Evolutionary conservation across 2,797 vertebrate genomes (phyloP).

Genomic region (Xyrichtys novacula): DNA sequence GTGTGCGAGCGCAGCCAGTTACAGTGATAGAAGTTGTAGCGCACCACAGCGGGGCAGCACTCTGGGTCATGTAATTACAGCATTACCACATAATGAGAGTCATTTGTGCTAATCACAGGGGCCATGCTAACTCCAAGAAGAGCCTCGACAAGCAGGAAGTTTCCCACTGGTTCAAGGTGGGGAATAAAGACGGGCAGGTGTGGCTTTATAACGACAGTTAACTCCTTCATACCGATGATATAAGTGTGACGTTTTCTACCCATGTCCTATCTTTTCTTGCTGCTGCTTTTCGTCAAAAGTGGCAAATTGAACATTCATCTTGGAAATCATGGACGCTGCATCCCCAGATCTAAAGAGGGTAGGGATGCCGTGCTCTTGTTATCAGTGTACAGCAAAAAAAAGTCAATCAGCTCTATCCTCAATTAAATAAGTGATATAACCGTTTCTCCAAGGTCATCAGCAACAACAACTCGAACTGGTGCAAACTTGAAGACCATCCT

Average conservation of each 20-base stretch:
- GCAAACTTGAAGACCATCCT: too few species aligned
- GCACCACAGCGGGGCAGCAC: constrained; percentile 26
- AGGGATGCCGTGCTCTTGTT: too few species aligned
- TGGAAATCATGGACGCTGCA: too few species aligned
- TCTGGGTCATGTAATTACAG: constrained; percentile 64
- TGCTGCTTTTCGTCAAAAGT: neutral
- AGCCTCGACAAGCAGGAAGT: constrained; percentile 28
- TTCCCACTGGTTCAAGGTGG: constrained; percentile 18
- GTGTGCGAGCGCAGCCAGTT: constrained; percentile 53
- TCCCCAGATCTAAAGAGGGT: too few species aligned
- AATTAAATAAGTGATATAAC: too few species aligned
- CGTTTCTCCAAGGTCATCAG: too few species aligned
- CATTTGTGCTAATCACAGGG: constrained; percentile 68
- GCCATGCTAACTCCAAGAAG: constrained; percentile 48
- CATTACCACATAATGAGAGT: constrained; percentile 75
- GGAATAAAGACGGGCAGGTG: constrained; percentile 60
- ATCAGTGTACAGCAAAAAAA: too few species aligned
- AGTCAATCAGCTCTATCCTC: too few species aligned
- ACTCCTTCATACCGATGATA: neutral
- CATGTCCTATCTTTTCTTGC: neutral
- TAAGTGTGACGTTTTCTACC: neutral
- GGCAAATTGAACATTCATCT: too few species aligned
- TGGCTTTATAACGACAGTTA: neutral
- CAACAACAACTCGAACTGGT: too few species aligned
- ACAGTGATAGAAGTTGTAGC: constrained; percentile 35